phyloP scores from a whole-genome alignment of 1,140 invertebrate genomes.

The Cepaea nemoralis region DNA sequence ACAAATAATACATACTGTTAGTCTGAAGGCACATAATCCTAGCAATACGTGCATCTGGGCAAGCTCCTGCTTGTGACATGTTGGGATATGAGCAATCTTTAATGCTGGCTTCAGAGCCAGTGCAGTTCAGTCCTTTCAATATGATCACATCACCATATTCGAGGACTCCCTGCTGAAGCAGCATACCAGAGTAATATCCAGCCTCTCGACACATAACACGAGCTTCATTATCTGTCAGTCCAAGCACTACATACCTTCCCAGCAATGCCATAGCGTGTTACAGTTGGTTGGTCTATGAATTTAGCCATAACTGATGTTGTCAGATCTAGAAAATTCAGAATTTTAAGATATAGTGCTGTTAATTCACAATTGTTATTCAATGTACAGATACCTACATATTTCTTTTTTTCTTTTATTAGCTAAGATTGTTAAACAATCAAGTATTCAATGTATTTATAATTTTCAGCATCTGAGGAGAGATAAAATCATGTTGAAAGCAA shows the following conservation, averaged over 20 bases:
- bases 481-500: too few species aligned
- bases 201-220: conserved; percentile 42
- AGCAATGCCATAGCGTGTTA: conserved; percentile 76
- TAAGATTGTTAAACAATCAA: too few species aligned
- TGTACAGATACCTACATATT: too few species aligned
- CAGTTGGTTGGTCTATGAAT: conserved; percentile 60
- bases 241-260: conserved; percentile 44
- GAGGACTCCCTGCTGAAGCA: neutral
- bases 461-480: too few species aligned
- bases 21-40: conserved; percentile 30
- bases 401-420: too few species aligned
- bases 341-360: neutral
- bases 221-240: conserved; percentile 42
- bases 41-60: neutral
- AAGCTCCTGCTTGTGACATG: neutral
- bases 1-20: neutral
- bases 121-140: conserved; percentile 47
- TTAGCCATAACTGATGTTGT: neutral
- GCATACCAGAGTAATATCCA: conserved; percentile 75
- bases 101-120: conserved; percentile 50
- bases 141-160: neutral
- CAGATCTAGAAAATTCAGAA: conserved; percentile 26
- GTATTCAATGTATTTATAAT: too few species aligned
- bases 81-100: conserved; percentile 20
- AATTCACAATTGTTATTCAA: too few species aligned